A percentile compares a stretch with the other conserved stretches of the same genome.
These are phyloP conservation scores for Sminthopsis crassicaudata DNA, from an alignment of 2,113 vertebrate species.

Conservation along the genomic window DNA sequence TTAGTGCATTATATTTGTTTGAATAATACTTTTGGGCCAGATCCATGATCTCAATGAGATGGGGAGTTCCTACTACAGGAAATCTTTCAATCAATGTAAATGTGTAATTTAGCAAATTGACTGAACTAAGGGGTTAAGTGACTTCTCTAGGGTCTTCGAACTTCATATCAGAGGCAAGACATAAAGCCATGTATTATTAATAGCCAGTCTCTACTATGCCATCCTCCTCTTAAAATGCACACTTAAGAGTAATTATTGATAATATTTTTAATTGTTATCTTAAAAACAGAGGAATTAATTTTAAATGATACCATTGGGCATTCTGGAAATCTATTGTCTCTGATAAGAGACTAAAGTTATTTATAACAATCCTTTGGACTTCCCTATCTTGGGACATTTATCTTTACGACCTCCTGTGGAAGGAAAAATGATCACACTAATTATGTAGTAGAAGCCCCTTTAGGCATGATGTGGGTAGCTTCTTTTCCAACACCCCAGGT, in stretches of 20 bases:
- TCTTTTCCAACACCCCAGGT: not conserved
- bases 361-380: not conserved
- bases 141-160: not conserved
- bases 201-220: not conserved
- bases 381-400: not conserved
- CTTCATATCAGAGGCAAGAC: not conserved
- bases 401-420: not conserved
- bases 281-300: constrained; percentile 18
- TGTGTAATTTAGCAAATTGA: not conserved
- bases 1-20: not conserved
- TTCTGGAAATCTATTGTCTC: not conserved
- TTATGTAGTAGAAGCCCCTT: not conserved
- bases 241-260: not conserved
- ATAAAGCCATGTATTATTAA: not conserved
- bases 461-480: not conserved
- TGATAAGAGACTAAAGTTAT: not conserved
- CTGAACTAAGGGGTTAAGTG: not conserved
- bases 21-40: not conserved
- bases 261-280: constrained; percentile 23
- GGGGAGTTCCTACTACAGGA: not conserved
- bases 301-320: not conserved
- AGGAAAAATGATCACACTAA: not conserved
- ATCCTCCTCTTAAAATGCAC: not conserved
- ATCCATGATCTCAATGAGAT: not conserved
- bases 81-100: not conserved